Evolutionary conservation across 2,113 vertebrate species (phyloP).

Genomic region (Mus spicilegus): DNA sequence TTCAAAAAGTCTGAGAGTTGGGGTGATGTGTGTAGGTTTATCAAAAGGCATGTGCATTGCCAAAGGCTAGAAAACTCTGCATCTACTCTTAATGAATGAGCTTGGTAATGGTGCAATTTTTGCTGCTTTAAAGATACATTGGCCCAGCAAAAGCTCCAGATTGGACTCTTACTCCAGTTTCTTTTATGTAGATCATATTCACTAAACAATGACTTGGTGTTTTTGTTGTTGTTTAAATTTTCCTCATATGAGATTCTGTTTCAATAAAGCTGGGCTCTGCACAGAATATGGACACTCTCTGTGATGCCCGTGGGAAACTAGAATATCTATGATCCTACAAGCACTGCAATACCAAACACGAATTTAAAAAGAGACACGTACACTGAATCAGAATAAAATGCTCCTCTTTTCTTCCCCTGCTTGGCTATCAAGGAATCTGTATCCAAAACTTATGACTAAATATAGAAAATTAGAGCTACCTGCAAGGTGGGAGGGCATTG

Average conservation of each 20-base stretch:
- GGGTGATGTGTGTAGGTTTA: not conserved
- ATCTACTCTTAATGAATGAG: not conserved
- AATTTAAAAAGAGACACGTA: conserved; percentile 31
- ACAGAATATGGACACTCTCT: not conserved
- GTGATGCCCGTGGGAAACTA: not conserved
- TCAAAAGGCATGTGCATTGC: not conserved
- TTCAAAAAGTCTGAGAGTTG: not conserved
- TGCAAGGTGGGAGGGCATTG: not conserved
- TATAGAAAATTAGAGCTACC: not conserved
- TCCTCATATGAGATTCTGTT: not conserved
- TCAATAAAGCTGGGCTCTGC: not conserved
- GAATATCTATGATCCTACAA: conserved; percentile 46
- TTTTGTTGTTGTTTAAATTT: not conserved
- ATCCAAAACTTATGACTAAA: not conserved
- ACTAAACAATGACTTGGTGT: not conserved
- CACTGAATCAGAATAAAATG: conserved; percentile 3
- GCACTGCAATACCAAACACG: conserved; percentile 34
- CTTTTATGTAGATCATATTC: not conserved
- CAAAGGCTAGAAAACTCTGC: not conserved
- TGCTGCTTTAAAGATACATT: not conserved
- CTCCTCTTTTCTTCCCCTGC: not conserved
- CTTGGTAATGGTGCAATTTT: not conserved
- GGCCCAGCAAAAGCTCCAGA: not conserved
- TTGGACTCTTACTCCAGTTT: not conserved
- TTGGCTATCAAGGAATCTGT: conserved; percentile 12